Conservation (phyloP, 1,140 invertebrate species). For the Dendroctonus ponderosae region DNA sequence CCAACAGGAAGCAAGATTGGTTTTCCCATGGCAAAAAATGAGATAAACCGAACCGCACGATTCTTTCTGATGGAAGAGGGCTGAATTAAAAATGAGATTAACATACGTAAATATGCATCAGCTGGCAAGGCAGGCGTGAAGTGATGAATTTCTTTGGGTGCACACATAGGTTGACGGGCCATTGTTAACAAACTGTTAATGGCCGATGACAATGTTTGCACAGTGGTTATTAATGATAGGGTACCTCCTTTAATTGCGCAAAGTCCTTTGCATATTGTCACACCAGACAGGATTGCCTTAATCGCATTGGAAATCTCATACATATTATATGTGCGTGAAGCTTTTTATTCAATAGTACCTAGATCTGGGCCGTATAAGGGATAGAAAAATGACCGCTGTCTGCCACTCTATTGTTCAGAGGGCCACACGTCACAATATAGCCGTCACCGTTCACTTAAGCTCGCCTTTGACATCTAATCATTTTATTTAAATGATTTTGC, state of each 20-base stretch:
- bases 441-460: constrained; percentile 34
- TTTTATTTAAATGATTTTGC: constrained; percentile 32
- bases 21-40: background rate
- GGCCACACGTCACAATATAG: constrained; percentile 23
- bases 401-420: constrained; percentile 21
- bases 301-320: constrained; percentile 29
- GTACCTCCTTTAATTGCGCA: constrained; percentile 32
- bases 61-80: constrained; percentile 8
- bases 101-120: constrained; percentile 37
- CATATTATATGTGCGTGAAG: constrained; percentile 12
- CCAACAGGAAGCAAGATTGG: no score
- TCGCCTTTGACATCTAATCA: constrained; percentile 25
- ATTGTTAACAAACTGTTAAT: constrained; percentile 43
- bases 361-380: constrained; percentile 19
- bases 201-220: constrained; percentile 40
- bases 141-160: constrained; percentile 35
- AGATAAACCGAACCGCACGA: constrained; percentile 8
- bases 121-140: constrained; percentile 31
- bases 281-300: constrained; percentile 22
- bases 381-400: constrained; percentile 32
- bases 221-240: constrained; percentile 39
- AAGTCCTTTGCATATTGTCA: constrained; percentile 30
- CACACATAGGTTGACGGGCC: constrained; percentile 30
- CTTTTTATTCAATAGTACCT: constrained; percentile 10
- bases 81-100: constrained; percentile 16